Percentiles rank a stretch among this genome's conserved stretches.
Conservation (phyloP, 2,888 invertebrate species). For the Caradrina kadenii region DNA sequence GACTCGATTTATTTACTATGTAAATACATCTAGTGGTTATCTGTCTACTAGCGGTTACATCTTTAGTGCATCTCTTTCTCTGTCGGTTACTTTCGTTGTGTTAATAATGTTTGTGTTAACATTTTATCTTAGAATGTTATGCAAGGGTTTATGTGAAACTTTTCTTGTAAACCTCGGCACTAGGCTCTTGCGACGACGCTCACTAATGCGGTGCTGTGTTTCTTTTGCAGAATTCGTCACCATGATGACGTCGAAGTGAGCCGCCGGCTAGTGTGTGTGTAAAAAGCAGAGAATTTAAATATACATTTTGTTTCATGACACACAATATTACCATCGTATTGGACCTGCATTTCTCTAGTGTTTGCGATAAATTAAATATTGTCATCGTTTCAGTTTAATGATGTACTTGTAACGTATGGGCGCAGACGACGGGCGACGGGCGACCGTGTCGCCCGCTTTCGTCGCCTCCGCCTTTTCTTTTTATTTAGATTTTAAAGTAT, state of each 20-base stretch:
- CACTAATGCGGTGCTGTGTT: slow-evolving; percentile 67
- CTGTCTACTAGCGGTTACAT: slow-evolving; percentile 80
- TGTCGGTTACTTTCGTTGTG: slow-evolving; percentile 83
- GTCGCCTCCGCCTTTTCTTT: slow-evolving; percentile 76
- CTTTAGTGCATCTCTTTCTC: slow-evolving; percentile 84
- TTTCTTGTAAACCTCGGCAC: slow-evolving; percentile 57
- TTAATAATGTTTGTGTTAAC: slow-evolving; percentile 76
- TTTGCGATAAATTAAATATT: slow-evolving; percentile 90
- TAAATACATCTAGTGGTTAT: slow-evolving; percentile 73
- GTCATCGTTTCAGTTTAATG: slow-evolving; percentile 89
- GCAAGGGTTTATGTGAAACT: slow-evolving; percentile 73
- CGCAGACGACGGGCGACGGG: slow-evolving; percentile 63
- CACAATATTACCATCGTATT: slow-evolving; percentile 91
- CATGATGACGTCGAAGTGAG: slow-evolving; percentile 99
- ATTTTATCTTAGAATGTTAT: slow-evolving; percentile 73
- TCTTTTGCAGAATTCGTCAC: slow-evolving; percentile 98
- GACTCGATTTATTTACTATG: slow-evolving; percentile 66
- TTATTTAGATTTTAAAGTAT: slow-evolving; percentile 90
- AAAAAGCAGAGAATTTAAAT: slow-evolving; percentile 91
- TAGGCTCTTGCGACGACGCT: slow-evolving; percentile 10
- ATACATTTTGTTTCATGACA: slow-evolving; percentile 92
- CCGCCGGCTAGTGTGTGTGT: slow-evolving; percentile 92
- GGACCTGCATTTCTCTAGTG: slow-evolving; percentile 91
- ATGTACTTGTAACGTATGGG: slow-evolving; percentile 75
- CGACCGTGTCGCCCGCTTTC: slow-evolving; percentile 44